A percentile compares a stretch with the other conserved stretches of the same genome.
These are phyloP conservation scores for Hybognathus amarus DNA, from an alignment of 2,797 vertebrate species.

Conservation along the genomic window DNA sequence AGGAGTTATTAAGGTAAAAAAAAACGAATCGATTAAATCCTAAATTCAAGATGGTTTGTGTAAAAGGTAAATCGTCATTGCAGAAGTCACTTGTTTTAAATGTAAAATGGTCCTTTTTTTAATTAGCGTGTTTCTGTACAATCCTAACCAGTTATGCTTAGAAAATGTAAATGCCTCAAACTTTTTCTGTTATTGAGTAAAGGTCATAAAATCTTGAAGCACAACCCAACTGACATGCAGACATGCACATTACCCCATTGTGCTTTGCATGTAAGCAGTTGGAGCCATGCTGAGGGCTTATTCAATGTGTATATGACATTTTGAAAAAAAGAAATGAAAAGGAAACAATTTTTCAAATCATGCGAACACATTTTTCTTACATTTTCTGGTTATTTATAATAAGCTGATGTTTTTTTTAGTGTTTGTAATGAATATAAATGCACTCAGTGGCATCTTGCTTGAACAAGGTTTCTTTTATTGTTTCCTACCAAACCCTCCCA, in stretches of 20 bases:
- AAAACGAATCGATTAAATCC: neutral
- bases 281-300: neutral
- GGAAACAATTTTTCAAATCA: neutral
- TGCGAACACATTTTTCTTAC: neutral
- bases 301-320: neutral
- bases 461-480: constrained; percentile 42
- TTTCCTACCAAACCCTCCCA: constrained; percentile 10
- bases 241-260: neutral
- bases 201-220: neutral
- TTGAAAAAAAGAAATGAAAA: neutral
- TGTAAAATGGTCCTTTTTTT: too few relatives aligned
- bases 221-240: neutral
- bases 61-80: neutral
- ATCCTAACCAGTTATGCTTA: neutral
- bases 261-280: neutral
- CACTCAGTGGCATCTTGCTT: constrained; percentile 20
- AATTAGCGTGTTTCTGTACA: neutral
- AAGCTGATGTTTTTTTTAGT: neutral
- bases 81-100: neutral
- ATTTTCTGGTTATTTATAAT: neutral
- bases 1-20: neutral
- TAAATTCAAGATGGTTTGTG: neutral
- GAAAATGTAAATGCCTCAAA: neutral
- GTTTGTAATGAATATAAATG: constrained; percentile 3
- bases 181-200: neutral